Evolutionary conservation across 1,140 invertebrate genomes (phyloP).

Genomic region (Oryctes rhinoceros): DNA sequence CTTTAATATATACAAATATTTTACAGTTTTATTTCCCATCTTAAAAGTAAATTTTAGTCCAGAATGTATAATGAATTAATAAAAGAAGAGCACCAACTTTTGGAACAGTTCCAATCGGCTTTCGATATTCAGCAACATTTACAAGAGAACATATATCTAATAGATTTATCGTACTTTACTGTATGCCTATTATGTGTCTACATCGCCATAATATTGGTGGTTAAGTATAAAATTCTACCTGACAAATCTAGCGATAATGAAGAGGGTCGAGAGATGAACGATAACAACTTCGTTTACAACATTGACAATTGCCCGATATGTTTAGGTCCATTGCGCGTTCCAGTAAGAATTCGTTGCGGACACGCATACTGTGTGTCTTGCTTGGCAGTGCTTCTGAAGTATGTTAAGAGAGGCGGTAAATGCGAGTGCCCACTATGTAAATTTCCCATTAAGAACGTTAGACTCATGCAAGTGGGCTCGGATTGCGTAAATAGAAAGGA

Average conservation of each 20-base stretch:
- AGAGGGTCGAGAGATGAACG: not conserved
- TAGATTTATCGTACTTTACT: slow-evolving; percentile 25
- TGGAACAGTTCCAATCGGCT: slow-evolving; percentile 18
- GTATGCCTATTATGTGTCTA: slow-evolving; percentile 13
- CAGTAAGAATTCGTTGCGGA: slow-evolving; percentile 29
- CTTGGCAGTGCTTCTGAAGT: not conserved
- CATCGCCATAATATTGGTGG: not conserved
- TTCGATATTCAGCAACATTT: slow-evolving; percentile 29
- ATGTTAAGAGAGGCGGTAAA: slow-evolving; percentile 15
- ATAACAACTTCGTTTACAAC: slow-evolving; percentile 21
- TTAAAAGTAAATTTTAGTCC: slow-evolving; percentile 23
- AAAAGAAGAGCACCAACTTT: not conserved
- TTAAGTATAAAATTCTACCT: slow-evolving; percentile 22
- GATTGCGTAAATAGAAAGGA: not conserved
- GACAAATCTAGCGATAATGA: not conserved
- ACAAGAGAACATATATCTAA: slow-evolving; percentile 6
- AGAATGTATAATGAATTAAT: slow-evolving; percentile 17
- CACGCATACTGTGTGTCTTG: slow-evolving; percentile 35
- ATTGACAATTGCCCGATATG: slow-evolving; percentile 27
- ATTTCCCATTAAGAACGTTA: not conserved
- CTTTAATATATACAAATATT: slow-evolving; percentile 12
- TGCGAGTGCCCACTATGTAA: slow-evolving; percentile 27
- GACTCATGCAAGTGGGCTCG: not conserved
- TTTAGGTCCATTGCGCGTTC: not conserved
- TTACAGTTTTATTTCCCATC: not conserved